Evolutionary conservation across 1,140 invertebrate genomes (phyloP).

Genomic region (Trinorchestia longiramus): DNA sequence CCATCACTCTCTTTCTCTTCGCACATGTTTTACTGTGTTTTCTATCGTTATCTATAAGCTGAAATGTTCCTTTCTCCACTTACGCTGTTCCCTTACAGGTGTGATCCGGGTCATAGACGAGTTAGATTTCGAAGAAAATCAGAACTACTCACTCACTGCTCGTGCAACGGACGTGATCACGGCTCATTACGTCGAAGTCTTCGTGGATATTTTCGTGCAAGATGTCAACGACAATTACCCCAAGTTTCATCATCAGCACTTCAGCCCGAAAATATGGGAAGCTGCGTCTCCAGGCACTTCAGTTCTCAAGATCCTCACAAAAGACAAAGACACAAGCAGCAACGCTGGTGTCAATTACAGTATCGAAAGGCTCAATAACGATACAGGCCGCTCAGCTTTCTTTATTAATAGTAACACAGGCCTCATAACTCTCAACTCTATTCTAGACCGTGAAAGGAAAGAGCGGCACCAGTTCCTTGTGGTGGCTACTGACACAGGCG

Average conservation of each 20-base stretch:
- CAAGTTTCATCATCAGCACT: constrained; percentile 83
- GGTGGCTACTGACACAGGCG: constrained; percentile 70
- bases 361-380: constrained; percentile 58
- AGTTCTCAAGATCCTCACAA: constrained; percentile 80
- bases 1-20: too few species aligned
- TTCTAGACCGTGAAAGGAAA: constrained; percentile 83
- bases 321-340: constrained; percentile 79
- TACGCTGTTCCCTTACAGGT: background rate
- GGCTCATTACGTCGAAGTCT: constrained; percentile 77
- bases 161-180: constrained; percentile 90
- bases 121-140: constrained; percentile 87
- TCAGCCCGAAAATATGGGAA: constrained; percentile 87
- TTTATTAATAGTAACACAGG: constrained; percentile 68
- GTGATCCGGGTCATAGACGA: constrained; percentile 78
- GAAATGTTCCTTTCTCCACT: background rate
- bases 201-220: constrained; percentile 81
- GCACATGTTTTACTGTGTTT: too few species aligned
- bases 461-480: constrained; percentile 69
- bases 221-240: constrained; percentile 94
- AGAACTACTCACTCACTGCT: constrained; percentile 83
- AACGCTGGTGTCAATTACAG: constrained; percentile 64
- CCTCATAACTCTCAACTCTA: constrained; percentile 79
- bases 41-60: background rate
- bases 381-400: constrained; percentile 66
- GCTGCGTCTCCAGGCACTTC: constrained; percentile 83